Base-by-base conservation (phyloP, 1,140 invertebrate species). In the Pissodes strobi region DNA sequence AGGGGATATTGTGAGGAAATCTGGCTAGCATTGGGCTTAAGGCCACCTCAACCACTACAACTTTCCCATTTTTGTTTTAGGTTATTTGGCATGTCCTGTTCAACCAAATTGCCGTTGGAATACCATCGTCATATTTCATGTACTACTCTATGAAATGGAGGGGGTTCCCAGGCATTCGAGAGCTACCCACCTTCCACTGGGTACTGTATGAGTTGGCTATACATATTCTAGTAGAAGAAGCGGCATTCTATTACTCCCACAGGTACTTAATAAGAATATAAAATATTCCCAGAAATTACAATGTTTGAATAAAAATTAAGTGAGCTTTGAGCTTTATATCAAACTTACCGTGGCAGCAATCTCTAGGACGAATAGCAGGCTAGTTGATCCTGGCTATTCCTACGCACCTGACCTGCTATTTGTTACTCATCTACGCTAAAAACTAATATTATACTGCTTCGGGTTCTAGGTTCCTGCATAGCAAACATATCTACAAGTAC, bases 221-320 rank as follows among this genome's bases (percentile, higher is more conserved):
- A 13, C 91, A 89, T 76, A 88, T 91, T 66, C 76, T 94, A 17
- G 84, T 90, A 63, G 91, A 94, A 78, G 92, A 95, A 79, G 82
- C 92, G 67, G 86, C 85, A 63, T 94, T 95, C 78, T 95, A 94
- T 77, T 95, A 95, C 76, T 90, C 89, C 3, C 93, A 94, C 78
- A 87, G 90, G 87, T 88, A 80, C 4, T 17, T 18, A n/a, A n/a
- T n/a, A n/a, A n/a, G n/a, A n/a, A n/a, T n/a, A n/a, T n/a, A n/a
- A n/a, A n/a, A n/a, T n/a, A n/a, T n/a, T n/a, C n/a, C n/a, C n/a
- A n/a, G n/a, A n/a, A n/a, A n/a, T n/a, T n/a, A n/a, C n/a, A n/a
- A n/a, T n/a, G n/a, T n/a, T n/a, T n/a, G n/a, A n/a, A n/a, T n/a
- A n/a, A n/a, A n/a, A n/a, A n/a, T n/a, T n/a, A n/a, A n/a, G n/a